A percentile compares a stretch with the other conserved stretches of the same genome.
These are phyloP conservation scores for Actenoides lindsayi DNA, from an alignment of 2,113 vertebrate genomes.

Conservation along the genomic window DNA sequence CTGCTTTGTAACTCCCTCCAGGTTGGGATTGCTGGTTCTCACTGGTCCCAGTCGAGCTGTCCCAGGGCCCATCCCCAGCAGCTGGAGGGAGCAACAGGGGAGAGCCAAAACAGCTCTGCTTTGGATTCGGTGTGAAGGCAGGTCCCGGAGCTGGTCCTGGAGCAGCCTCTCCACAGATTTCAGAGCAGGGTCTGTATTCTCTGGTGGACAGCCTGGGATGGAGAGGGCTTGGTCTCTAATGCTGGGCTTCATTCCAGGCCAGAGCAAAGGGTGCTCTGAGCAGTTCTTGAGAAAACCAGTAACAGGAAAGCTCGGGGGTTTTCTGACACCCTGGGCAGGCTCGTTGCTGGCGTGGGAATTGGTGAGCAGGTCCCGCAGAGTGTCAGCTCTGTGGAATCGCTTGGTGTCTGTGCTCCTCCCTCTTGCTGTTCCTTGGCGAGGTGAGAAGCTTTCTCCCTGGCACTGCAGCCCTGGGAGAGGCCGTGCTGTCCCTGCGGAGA, in stretches of 20 bases:
- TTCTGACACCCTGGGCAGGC: neutral
- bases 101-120: neutral
- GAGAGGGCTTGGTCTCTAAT: neutral
- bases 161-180: neutral
- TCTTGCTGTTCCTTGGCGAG: neutral
- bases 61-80: neutral
- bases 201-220: neutral
- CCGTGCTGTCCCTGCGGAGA: neutral
- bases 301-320: neutral
- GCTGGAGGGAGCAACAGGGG: neutral
- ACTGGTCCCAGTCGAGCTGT: neutral
- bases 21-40: neutral
- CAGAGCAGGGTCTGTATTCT: no score
- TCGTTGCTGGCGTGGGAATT: accelerated
- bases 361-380: neutral
- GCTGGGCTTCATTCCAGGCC: neutral
- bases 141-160: neutral
- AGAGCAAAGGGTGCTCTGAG: neutral
- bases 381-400: neutral
- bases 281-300: neutral
- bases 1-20: neutral
- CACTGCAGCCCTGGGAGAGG: neutral
- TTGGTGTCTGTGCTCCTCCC: neutral
- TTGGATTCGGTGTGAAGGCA: neutral
- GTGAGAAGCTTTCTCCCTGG: neutral